Conservation (phyloP, 92 coral and sea anemone genomes). For the Heliopora coerulea region DNA sequence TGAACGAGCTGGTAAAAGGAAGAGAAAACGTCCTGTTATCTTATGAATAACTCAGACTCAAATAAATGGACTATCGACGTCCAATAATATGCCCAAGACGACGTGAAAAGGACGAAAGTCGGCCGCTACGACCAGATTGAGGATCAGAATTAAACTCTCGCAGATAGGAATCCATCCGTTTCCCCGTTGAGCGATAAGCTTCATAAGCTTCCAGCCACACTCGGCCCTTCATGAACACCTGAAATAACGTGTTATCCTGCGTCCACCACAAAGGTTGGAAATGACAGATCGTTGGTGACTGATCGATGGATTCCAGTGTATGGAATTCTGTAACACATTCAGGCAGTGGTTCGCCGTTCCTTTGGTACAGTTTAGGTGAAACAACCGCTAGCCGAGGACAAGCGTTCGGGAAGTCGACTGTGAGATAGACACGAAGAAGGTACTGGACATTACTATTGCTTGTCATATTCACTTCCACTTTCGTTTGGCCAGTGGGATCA, state of each 20-base stretch:
- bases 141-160: too few relatives aligned
- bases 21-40: too few relatives aligned
- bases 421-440: conserved; percentile 60
- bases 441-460: conserved; percentile 59
- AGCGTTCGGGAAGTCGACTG: conserved; percentile 67
- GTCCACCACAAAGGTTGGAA: conserved; percentile 3
- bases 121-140: too few relatives aligned
- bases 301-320: neutral
- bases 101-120: too few relatives aligned
- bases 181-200: conserved; percentile 16
- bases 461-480: conserved; percentile 55
- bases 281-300: conserved; percentile 27
- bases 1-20: too few relatives aligned
- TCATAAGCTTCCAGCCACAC: conserved; percentile 37
- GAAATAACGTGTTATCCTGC: conserved; percentile 33
- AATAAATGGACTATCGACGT: too few relatives aligned
- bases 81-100: too few relatives aligned
- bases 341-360: conserved; percentile 9
- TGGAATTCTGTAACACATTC: neutral
- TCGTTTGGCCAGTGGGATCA: conserved; percentile 57
- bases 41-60: too few relatives aligned
- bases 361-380: conserved; percentile 39
- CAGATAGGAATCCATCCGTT: conserved; percentile 15
- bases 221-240: conserved; percentile 42
- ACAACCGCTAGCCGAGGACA: conserved; percentile 67